Evolutionary conservation across 2,888 invertebrate genomes (phyloP), one percentile per base, ranked within the genome.

Genomic region (Coenonympha glycerion): DNA sequence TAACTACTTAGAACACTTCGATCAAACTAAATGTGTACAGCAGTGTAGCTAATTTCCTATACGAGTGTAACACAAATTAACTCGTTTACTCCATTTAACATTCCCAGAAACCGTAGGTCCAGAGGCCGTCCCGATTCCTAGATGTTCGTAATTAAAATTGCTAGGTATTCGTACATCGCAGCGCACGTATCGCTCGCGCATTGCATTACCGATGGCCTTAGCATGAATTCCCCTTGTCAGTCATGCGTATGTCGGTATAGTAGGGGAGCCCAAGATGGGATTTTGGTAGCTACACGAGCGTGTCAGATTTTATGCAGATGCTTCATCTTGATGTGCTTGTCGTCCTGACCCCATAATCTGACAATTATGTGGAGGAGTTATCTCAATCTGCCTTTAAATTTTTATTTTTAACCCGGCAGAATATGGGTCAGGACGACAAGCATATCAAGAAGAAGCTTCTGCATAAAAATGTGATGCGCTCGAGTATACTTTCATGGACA

Each of bases 191-290:
- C 57, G 58, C 53, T 24, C 39, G 52, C 52, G 56, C 57, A 55
- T 41, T 52, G 57, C 60, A 58, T 51, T 49, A 46, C 24, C 53
- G 48, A 49, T 54, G 60, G 52, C 57, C 59, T 56, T 57, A 58
- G 56, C 61, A 62, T 59, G 59, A 52, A 64, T 64, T 59, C 57
- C 51, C 58, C 41, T 33, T 45, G 55, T 57, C 59, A 55, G 52
- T 59, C 59, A 61, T 61, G 55, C 56, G 44, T 49, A 51, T 45
- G 59, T 58, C 56, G n/a, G n/a, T n/a, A n/a, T n/a, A n/a, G n/a
- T n/a, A n/a, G n/a, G n/a, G n/a, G n/a, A n/a, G n/a, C n/a, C n/a
- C n/a, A n/a, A n/a, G n/a, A n/a, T n/a, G n/a, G n/a, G n/a, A n/a
- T n/a, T n/a, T n/a, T n/a, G n/a, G n/a, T n/a, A n/a, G n/a, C n/a